Evolutionary conservation across 2,113 vertebrate species (phyloP).

Genomic region (Tachycineta bicolor): DNA sequence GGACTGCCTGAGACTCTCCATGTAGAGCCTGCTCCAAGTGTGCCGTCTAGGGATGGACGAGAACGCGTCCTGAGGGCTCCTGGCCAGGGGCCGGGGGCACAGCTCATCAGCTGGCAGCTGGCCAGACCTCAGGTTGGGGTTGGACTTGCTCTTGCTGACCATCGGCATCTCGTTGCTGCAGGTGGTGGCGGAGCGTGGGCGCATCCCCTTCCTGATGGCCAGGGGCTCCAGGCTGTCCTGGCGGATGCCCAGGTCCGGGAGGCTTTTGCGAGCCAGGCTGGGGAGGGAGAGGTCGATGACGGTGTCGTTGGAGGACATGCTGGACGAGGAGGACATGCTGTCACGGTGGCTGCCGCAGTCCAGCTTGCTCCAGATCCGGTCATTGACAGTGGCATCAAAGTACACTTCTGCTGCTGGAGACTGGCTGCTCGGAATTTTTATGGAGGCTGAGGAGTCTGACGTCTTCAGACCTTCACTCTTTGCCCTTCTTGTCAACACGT

Average conservation of each 20-base stretch:
- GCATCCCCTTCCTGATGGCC: neutral
- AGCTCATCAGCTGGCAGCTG: constrained; percentile 60
- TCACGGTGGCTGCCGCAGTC: constrained; percentile 81
- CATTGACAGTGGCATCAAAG: constrained; percentile 83
- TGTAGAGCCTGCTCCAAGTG: constrained; percentile 86
- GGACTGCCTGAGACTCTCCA: constrained; percentile 83
- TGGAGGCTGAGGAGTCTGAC: constrained; percentile 20
- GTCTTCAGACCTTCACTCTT: constrained; percentile 78
- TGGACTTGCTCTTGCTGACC: constrained; percentile 90
- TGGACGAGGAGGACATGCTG: constrained; percentile 92
- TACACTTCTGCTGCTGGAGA: constrained; percentile 80
- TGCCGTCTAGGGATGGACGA: constrained; percentile 75
- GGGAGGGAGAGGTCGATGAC: constrained; percentile 90
- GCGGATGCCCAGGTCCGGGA: constrained; percentile 67
- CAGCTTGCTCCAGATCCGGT: constrained; percentile 89
- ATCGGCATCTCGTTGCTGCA: constrained; percentile 20
- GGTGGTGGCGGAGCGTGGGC: constrained; percentile 49
- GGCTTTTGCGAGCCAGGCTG: constrained; percentile 83
- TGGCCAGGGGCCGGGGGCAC: constrained; percentile 71
- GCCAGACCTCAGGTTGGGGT: constrained; percentile 83
- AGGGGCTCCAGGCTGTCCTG: constrained; percentile 46
- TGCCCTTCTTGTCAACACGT: constrained; percentile 65
- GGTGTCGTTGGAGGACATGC: constrained; percentile 92
- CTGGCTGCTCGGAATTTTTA: neutral
- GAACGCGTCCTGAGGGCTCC: constrained; percentile 24